Conservation (phyloP, 1,140 invertebrate genomes). For the Drosophila busckii region DNA sequence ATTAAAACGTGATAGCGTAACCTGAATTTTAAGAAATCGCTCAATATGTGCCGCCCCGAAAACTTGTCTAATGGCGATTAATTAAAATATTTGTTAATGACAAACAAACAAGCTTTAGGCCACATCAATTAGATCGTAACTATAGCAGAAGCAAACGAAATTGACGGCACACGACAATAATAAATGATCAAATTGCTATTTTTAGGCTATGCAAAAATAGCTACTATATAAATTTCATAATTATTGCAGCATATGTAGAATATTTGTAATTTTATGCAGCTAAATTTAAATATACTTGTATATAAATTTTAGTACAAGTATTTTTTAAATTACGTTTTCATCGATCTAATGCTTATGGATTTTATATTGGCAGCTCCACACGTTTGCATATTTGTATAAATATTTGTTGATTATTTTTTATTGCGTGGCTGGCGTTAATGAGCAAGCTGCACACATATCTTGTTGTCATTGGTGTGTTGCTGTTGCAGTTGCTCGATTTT, state of each 20-base stretch:
- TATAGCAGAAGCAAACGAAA: conserved; percentile 9
- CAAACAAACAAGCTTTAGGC: conserved; percentile 39
- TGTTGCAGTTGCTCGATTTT: conserved; percentile 26
- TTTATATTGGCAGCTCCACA: conserved; percentile 26
- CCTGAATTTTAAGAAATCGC: conserved; percentile 37
- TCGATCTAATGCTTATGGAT: background rate
- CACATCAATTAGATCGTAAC: conserved; percentile 21
- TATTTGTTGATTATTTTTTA: conserved; percentile 55
- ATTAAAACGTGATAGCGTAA: conserved; percentile 42
- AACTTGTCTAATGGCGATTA: conserved; percentile 57
- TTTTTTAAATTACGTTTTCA: no score
- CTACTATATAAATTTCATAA: no score
- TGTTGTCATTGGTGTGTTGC: no score
- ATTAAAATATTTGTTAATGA: conserved; percentile 69
- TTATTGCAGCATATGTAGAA: no score
- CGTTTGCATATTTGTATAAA: conserved; percentile 62
- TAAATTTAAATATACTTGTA: no score
- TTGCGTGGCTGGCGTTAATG: conserved; percentile 49
- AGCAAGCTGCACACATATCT: conserved; percentile 46
- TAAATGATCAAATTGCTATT: background rate
- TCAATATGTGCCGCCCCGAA: conserved; percentile 31
- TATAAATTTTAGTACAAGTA: no score
- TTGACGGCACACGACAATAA: conserved; percentile 16
- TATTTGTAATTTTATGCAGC: no score
- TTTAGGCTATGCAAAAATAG: no score